Conservation (phyloP, 2,113 vertebrate genomes). For the Rhea pennata region DNA sequence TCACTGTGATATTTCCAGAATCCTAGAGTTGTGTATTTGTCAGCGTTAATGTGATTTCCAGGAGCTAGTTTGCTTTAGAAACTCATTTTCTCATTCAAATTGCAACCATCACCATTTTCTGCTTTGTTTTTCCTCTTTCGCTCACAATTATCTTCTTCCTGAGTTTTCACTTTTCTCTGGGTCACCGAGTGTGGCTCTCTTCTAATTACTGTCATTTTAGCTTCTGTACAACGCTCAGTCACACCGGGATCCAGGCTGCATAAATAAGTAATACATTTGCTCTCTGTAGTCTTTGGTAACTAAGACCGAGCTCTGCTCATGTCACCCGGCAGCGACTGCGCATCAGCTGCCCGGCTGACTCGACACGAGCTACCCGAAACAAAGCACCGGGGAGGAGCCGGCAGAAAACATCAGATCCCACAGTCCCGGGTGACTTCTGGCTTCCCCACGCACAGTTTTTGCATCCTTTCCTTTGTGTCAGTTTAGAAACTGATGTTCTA, state of each 20-base stretch:
- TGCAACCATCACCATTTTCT: neutral
- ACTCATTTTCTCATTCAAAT: neutral
- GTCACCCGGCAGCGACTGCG: rapidly evolving
- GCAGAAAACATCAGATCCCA: neutral
- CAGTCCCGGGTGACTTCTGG: rapidly evolving
- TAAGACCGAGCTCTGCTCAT: neutral
- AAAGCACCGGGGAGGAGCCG: neutral
- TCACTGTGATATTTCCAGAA: neutral
- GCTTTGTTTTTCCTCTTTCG: neutral
- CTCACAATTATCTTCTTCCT: constrained; percentile 16
- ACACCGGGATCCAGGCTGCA: neutral
- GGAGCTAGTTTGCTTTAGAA: constrained; percentile 49
- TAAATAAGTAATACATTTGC: constrained; percentile 25
- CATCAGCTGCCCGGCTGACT: rapidly evolving
- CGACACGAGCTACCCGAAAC: neutral
- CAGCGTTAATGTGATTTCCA: constrained; percentile 47
- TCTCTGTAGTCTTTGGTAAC: neutral
- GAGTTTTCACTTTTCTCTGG: constrained; percentile 32
- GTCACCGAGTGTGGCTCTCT: constrained; percentile 25
- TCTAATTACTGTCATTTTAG: constrained; percentile 55
- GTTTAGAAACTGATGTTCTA: neutral
- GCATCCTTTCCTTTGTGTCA: neutral
- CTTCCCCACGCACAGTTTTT: rapidly evolving
- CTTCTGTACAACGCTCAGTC: neutral
- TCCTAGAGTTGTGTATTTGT: constrained; percentile 18